phyloP scores from a whole-genome alignment of 1,140 invertebrate genomes.

The Holotrichia oblita region DNA sequence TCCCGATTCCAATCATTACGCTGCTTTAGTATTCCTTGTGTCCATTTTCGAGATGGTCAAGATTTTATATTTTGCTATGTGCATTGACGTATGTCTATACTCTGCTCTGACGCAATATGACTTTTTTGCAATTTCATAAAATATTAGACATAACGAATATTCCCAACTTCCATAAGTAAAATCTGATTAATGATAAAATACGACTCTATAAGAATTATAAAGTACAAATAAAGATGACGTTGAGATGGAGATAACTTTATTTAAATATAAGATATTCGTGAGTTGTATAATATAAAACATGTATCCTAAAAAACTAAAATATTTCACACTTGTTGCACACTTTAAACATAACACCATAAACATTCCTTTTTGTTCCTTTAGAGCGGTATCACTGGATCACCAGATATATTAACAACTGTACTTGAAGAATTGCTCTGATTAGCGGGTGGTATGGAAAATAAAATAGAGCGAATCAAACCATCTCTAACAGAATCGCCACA shows the following conservation, averaged over 20 bases:
- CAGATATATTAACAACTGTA: constrained; percentile 13
- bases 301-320: constrained; percentile 5
- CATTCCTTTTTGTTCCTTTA: neutral
- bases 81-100: too few relatives aligned
- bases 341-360: neutral
- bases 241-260: neutral
- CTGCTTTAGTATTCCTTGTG: too few relatives aligned
- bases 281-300: constrained; percentile 10
- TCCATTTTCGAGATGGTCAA: too few relatives aligned
- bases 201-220: neutral
- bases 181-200: neutral
- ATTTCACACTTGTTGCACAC: neutral
- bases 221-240: neutral
- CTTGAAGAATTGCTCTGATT: constrained; percentile 43
- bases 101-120: too few relatives aligned
- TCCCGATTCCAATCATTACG: too few relatives aligned
- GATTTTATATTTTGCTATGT: too few relatives aligned
- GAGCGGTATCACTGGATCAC: constrained; percentile 14
- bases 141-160: too few relatives aligned
- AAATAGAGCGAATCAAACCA: constrained; percentile 78
- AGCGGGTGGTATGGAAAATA: constrained; percentile 64
- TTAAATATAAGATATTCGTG: constrained; percentile 8
- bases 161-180: too few relatives aligned
- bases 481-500: constrained; percentile 73
- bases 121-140: too few relatives aligned